These are phyloP conservation scores for Gallinago paraguaiae DNA, from an alignment of 2,113 vertebrate species.

Conservation along the genomic window DNA sequence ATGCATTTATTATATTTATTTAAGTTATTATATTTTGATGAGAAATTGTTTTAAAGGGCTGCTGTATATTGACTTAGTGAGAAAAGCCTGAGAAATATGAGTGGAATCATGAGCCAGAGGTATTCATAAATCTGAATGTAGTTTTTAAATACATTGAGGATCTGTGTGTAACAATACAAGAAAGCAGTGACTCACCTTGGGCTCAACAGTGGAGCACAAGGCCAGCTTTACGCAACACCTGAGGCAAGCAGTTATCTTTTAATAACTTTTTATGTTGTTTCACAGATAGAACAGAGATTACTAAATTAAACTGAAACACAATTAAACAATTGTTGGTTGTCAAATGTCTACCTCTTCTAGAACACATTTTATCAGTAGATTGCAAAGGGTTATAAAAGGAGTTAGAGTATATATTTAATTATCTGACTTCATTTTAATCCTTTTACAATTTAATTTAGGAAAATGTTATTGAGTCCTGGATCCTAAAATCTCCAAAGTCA, in stretches of 20 bases:
- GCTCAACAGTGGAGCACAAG: neutral
- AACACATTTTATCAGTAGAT: neutral
- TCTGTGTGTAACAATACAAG: neutral
- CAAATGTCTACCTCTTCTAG: neutral
- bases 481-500: neutral
- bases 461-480: neutral
- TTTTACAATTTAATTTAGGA: slow-evolving; percentile 10
- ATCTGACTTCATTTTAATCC: neutral
- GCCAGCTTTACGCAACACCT: neutral
- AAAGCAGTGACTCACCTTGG: neutral
- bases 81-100: neutral
- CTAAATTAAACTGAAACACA: neutral
- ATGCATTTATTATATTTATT: neutral
- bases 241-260: slow-evolving; percentile 2
- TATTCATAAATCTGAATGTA: neutral
- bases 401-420: neutral
- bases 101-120: neutral
- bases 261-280: neutral
- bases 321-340: neutral
- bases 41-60: neutral
- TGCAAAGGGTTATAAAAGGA: neutral
- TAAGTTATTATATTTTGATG: neutral
- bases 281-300: neutral
- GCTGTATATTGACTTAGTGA: neutral
- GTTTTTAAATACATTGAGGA: neutral